A percentile compares a stretch with the other conserved stretches of the same genome.
These are phyloP conservation scores for Xanthorhoe designata DNA, from an alignment of 2,888 invertebrate genomes.

Conservation along the genomic window DNA sequence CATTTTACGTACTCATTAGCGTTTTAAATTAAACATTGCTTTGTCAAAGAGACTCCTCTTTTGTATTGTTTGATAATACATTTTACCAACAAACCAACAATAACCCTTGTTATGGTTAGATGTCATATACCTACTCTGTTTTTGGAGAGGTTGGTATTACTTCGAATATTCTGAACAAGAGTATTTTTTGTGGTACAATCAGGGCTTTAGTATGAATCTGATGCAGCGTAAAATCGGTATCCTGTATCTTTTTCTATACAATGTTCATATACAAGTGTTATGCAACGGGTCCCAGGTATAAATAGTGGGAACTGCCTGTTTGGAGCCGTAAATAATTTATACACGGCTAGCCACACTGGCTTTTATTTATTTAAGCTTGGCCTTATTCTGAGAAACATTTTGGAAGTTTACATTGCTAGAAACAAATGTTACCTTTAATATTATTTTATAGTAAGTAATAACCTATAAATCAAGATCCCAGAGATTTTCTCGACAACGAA, in stretches of 20 bases:
- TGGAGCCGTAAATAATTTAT: slow-evolving; percentile 61
- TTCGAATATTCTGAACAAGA: too few relatives aligned
- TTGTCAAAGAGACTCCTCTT: too few relatives aligned
- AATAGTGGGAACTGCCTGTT: slow-evolving; percentile 49
- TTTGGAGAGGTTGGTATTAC: too few relatives aligned
- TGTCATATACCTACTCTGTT: too few relatives aligned
- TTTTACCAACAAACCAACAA: too few relatives aligned
- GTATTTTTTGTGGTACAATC: too few relatives aligned
- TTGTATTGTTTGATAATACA: too few relatives aligned
- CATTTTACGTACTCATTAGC: neutral
- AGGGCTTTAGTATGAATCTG: too few relatives aligned
- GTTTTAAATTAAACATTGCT: neutral
- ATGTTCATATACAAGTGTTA: neutral
- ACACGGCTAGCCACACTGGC: slow-evolving; percentile 47
- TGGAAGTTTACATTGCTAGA: slow-evolving; percentile 32
- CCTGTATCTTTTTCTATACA: neutral
- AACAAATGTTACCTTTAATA: neutral
- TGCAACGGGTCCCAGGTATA: slow-evolving; percentile 44
- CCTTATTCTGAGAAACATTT: slow-evolving; percentile 53
- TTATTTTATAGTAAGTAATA: too few relatives aligned
- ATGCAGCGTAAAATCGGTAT: neutral
- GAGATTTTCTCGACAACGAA: too few relatives aligned
- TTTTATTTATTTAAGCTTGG: slow-evolving; percentile 61
- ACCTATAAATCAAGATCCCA: too few relatives aligned
- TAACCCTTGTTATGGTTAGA: too few relatives aligned